Evolutionary conservation across 1,140 invertebrate genomes (phyloP).

Genomic region (Brachionus asplanchnoidis): DNA sequence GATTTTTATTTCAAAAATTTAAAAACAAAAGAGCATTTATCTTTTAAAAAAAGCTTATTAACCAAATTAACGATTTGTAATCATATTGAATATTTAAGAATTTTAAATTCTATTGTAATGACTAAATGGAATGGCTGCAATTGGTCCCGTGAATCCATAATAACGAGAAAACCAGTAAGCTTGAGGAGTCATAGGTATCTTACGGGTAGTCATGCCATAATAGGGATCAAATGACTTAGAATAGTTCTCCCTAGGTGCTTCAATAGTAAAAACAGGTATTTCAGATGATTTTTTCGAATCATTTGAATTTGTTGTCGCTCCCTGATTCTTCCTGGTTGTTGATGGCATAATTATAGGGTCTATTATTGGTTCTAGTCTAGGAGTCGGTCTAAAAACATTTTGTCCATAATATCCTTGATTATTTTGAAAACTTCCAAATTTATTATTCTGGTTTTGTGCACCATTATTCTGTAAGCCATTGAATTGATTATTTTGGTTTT

Average conservation of each 20-base stretch:
- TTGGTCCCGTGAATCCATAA: neutral
- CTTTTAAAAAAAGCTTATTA: neutral
- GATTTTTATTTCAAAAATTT: too few relatives aligned
- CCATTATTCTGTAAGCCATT: neutral
- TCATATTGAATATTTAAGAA: neutral
- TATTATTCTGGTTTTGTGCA: neutral
- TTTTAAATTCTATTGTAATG: constrained; percentile 20
- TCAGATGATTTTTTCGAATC: neutral
- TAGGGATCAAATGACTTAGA: constrained; percentile 33
- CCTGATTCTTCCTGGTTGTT: too few relatives aligned
- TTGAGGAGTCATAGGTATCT: neutral
- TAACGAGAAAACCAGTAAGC: constrained; percentile 10
- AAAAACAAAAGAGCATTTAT: too few relatives aligned
- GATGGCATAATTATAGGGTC: neutral
- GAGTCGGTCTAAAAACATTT: neutral
- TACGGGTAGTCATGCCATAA: neutral
- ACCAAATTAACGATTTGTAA: neutral
- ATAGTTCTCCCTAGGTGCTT: neutral
- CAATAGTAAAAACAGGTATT: constrained; percentile 2
- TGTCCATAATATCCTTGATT: neutral
- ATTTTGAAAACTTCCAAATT: neutral
- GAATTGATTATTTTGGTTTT: neutral
- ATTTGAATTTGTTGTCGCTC: neutral
- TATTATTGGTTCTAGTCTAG: neutral
- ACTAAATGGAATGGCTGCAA: constrained; percentile 23